Base-by-base conservation (phyloP, 2,888 invertebrate genomes). In the Brenthis hecate region DNA sequence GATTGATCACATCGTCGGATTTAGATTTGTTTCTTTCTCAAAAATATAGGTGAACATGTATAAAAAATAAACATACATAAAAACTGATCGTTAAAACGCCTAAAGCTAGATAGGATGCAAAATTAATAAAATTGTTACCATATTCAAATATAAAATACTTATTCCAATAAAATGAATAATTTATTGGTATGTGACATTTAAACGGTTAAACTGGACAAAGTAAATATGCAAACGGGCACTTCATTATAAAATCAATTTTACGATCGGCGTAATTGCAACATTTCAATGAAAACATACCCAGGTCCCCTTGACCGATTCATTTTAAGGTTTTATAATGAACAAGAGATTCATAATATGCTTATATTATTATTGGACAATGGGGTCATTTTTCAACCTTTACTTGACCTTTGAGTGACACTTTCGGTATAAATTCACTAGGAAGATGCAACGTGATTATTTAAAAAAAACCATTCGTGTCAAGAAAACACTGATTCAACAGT, bases 301-400 rank as follows among this genome's bases (percentile, higher is more conserved):
- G 72, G 58, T 65, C 51, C 62, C 72, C 72, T 72, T 72, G 72
- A 72, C 72, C 72, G 57, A 19, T 48, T 50, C 70, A 23, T 47
- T 51, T 70, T 68, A 70, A 65, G 61, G 58, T 54, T 65, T 66
- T 64, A 63, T 68, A 65, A 71, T 53, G 66, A 60, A 62, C 51
- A 47, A n/a, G 23, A 58, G 57, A 23, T 32, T 5, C 51, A 65
- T 65, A 62, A 16, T 61, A 51, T 53, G n/a, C 64, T 36, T n/a
- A 54, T 54, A 13, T 62, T 36, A 13, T 23, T 19, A 4, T 23
- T 23, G 28, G 11, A 11, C 6, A 16, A 11, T 48, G 48, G 56
- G n/a, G 16, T 14, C 50, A 50, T 60, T 54, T 43, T 66, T 58
- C 55, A 43, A 43, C 57, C 23, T 56, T 19, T 61, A 56, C 67